phyloP scores from a whole-genome alignment of 2,888 invertebrate species.

The Pheosia gnoma region DNA sequence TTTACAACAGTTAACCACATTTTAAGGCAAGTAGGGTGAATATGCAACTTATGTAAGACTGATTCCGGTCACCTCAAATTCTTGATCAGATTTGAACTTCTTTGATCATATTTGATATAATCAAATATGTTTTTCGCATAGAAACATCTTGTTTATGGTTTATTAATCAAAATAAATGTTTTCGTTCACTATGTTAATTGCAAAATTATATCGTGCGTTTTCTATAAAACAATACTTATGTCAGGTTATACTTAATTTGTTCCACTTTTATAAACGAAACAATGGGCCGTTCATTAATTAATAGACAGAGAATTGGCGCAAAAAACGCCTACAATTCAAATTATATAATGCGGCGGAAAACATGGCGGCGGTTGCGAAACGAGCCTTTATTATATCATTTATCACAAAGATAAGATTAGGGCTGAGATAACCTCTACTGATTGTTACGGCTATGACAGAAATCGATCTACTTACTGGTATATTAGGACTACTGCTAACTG shows the following conservation, averaged over 20 bases:
- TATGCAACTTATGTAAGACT: no score
- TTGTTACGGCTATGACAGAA: background rate
- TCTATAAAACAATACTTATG: background rate
- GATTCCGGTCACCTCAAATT: no score
- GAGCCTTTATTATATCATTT: conserved; percentile 16
- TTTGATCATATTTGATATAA: no score
- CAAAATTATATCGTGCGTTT: background rate
- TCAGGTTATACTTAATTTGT: conserved; percentile 1
- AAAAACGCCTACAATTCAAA: conserved; percentile 31
- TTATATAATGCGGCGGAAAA: conserved; percentile 38
- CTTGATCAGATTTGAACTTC: no score
- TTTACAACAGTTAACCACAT: no score
- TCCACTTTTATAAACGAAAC: conserved; percentile 32
- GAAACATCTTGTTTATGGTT: no score
- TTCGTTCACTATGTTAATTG: background rate
- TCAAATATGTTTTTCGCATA: no score
- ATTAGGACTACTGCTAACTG: no score
- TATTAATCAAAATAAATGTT: no score
- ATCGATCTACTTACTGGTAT: no score
- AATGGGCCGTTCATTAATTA: conserved; percentile 40
- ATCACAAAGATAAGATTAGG: conserved; percentile 6
- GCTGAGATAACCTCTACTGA: background rate
- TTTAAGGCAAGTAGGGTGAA: no score
- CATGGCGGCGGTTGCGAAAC: conserved; percentile 28
- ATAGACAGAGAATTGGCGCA: conserved; percentile 33